Evolutionary conservation across 2,888 invertebrate species (phyloP), one percentile per base, ranked within the genome.

Genomic region (Polydrusus cervinus): DNA sequence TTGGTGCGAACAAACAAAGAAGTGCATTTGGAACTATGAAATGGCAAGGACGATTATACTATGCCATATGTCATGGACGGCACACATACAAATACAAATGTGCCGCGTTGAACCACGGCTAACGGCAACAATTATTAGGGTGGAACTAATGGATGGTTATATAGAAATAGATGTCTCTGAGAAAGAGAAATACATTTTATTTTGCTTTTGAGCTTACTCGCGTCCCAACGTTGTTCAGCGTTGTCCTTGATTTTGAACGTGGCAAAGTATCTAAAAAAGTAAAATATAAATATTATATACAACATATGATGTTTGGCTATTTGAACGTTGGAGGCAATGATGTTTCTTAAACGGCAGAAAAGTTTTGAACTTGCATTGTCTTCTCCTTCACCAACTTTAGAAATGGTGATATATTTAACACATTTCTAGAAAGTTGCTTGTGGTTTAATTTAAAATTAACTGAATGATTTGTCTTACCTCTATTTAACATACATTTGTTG

Each of bases 191-290:
- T 68, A 67, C 53, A 30, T 76, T 82, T 83, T 87, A 89, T 85
- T 90, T 90, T 84, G 88, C 87, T 80, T 88, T 88, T 74, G 89
- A 87, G 81, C 87, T 88, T 78, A 87, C 85, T 82, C 89, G 88
- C 79, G 91, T 91, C 81, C 93, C 93, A 80, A 93, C 89, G 78
- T 91, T 90, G 88, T 93, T 94, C 84, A 95, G 90, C 83, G 86
- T 95, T 95, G 82, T 94, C 93, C 87, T 93, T 88, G 95, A 95
- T 86, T 93, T 90, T 81, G 94, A 93, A 86, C 95, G 91, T 86
- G 94, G 92, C 85, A 95, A 87, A 81, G 91, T 91, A 85, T 93
- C 92, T 92, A 85, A 49, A 82, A 87, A 77, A 72, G 69, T 38
- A 34, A 62, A 20, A 14, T 16, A 30, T 16, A 47, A 47, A 10